A percentile compares a stretch with the other conserved stretches of the same genome.
phyloP scores from a whole-genome alignment of 2,113 vertebrate genomes.

The Lutjanus erythropterus region DNA sequence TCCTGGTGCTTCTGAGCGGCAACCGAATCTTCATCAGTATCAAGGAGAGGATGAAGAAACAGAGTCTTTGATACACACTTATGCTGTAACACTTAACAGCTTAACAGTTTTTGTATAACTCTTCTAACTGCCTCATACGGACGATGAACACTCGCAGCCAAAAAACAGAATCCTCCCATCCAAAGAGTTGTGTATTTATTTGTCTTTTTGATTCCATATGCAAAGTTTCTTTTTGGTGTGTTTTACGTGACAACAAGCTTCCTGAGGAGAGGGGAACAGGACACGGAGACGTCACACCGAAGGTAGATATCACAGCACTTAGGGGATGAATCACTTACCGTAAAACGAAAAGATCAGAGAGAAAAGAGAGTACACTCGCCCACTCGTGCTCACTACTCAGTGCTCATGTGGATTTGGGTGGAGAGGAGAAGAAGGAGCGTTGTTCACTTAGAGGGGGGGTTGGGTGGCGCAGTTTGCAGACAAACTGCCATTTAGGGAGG shows the following conservation, averaged over 20 bases:
- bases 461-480: slow-evolving; percentile 49
- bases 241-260: slow-evolving; percentile 15
- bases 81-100: slow-evolving; percentile 48
- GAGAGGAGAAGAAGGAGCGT: slow-evolving; percentile 51
- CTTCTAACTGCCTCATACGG: slow-evolving; percentile 62
- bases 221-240: slow-evolving; percentile 24
- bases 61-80: slow-evolving; percentile 34
- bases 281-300: slow-evolving; percentile 24
- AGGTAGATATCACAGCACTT: slow-evolving; percentile 58
- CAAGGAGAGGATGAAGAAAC: slow-evolving; percentile 28
- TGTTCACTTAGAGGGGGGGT: neutral
- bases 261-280: slow-evolving; percentile 29
- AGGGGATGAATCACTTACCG: slow-evolving; percentile 50
- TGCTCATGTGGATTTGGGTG: slow-evolving; percentile 41
- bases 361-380: slow-evolving; percentile 38
- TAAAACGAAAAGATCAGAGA: slow-evolving; percentile 60
- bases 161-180: slow-evolving; percentile 61
- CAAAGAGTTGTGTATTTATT: slow-evolving; percentile 58
- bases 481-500: slow-evolving; percentile 73
- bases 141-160: slow-evolving; percentile 41
- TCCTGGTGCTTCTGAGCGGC: slow-evolving; percentile 16
- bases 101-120: slow-evolving; percentile 46
- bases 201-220: slow-evolving; percentile 43
- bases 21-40: slow-evolving; percentile 21
- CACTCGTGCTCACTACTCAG: slow-evolving; percentile 35